Evolutionary conservation across 1,140 invertebrate species (phyloP).

Genomic region (Vanessa atalanta): DNA sequence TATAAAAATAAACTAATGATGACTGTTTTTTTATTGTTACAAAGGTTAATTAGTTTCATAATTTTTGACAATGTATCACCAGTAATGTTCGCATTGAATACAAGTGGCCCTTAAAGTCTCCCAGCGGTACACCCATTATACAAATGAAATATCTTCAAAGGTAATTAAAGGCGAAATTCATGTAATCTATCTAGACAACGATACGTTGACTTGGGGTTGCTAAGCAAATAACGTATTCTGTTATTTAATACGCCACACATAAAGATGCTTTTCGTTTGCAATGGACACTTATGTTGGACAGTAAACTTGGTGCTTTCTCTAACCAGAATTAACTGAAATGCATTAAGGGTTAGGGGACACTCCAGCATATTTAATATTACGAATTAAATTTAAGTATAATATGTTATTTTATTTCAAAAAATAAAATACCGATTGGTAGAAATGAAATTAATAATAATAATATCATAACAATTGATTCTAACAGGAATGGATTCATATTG

Average conservation of each 20-base stretch:
- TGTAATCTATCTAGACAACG: conserved; percentile 8
- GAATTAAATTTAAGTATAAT: not conserved
- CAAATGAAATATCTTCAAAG: not conserved
- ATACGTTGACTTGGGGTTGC: conserved; percentile 1
- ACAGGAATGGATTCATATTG: no score
- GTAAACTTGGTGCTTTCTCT: conserved; percentile 23
- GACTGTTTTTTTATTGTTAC: not conserved
- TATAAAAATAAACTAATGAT: no score
- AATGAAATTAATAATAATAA: no score
- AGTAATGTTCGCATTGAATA: not conserved
- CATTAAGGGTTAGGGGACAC: conserved; percentile 6
- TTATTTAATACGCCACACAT: conserved; percentile 10
- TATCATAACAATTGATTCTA: no score
- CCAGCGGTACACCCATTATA: not conserved
- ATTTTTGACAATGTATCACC: no score
- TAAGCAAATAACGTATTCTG: not conserved
- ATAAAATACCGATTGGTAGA: no score
- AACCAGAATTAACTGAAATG: conserved; percentile 23
- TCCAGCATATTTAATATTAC: not conserved
- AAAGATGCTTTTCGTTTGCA: conserved; percentile 6
- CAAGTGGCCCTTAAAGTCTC: not conserved
- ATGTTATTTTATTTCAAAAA: no score
- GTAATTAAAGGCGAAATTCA: conserved; percentile 15
- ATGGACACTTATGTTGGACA: conserved; percentile 5
- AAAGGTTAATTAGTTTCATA: not conserved